Conservation (phyloP, 2,113 vertebrate genomes). For the Verasper variegatus region DNA sequence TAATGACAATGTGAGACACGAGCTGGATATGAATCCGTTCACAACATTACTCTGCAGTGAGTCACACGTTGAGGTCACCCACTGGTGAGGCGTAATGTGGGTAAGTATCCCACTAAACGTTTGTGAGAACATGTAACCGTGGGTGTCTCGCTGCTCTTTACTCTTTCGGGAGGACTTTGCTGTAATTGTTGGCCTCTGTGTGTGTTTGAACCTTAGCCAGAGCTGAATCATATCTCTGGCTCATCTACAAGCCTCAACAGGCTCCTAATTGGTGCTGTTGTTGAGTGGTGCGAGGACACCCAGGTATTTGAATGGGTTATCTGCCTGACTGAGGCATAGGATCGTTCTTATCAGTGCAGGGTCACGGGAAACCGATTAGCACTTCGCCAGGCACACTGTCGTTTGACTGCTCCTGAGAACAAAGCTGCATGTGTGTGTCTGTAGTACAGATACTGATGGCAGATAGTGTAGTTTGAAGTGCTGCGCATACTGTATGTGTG, state of each 20-base stretch:
- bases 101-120: slow-evolving; percentile 37
- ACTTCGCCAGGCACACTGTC: slow-evolving; percentile 51
- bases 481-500: neutral
- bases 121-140: slow-evolving; percentile 44
- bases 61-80: slow-evolving; percentile 41
- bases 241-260: slow-evolving; percentile 74
- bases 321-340: slow-evolving; percentile 64
- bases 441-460: slow-evolving; percentile 56
- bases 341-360: slow-evolving; percentile 74
- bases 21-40: neutral
- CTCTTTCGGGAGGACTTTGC: slow-evolving; percentile 41
- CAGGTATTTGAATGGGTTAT: slow-evolving; percentile 77
- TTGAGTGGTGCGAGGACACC: slow-evolving; percentile 62
- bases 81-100: slow-evolving; percentile 10
- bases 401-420: slow-evolving; percentile 58
- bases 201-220: slow-evolving; percentile 63
- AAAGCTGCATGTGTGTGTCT: slow-evolving; percentile 68
- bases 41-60: slow-evolving; percentile 45
- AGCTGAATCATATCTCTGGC: slow-evolving; percentile 76
- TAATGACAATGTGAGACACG: slow-evolving; percentile 50
- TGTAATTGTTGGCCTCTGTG: slow-evolving; percentile 53
- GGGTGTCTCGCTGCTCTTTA: slow-evolving; percentile 39
- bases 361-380: slow-evolving; percentile 73
- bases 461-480: slow-evolving; percentile 59
- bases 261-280: slow-evolving; percentile 76